These are phyloP conservation scores for Mystacides longicornis DNA, from an alignment of 2,888 invertebrate genomes.

Conservation along the genomic window DNA sequence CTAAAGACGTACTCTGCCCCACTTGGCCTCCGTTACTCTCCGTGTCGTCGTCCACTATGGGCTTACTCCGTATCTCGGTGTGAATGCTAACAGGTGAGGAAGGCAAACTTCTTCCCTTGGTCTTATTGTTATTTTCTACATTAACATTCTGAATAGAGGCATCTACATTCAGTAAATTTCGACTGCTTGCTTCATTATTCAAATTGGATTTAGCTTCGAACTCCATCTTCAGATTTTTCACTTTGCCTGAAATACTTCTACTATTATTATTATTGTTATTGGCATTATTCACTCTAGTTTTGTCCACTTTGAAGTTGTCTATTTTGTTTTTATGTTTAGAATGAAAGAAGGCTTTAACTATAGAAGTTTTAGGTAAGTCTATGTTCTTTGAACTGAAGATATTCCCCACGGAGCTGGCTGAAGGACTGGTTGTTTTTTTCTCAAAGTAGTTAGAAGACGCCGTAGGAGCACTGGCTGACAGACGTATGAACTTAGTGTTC, in stretches of 20 bases:
- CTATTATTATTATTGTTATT: slow-evolving; percentile 1
- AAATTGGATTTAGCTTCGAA: slow-evolving; percentile 69
- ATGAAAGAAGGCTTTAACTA: slow-evolving; percentile 9
- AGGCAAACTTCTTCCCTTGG: slow-evolving; percentile 49
- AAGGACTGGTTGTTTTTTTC: slow-evolving; percentile 15
- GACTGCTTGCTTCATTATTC: not conserved
- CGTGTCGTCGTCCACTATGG: slow-evolving; percentile 16
- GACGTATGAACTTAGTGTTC: slow-evolving; percentile 42
- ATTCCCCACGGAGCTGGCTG: slow-evolving; percentile 19
- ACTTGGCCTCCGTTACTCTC: slow-evolving; percentile 27
- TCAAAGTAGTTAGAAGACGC: slow-evolving; percentile 37
- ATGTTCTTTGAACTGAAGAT: slow-evolving; percentile 12
- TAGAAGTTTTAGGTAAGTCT: slow-evolving; percentile 10
- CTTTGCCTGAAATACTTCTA: slow-evolving; percentile 57
- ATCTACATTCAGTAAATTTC: slow-evolving; percentile 25
- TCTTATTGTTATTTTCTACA: slow-evolving; percentile 30
- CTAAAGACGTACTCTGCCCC: slow-evolving; percentile 35
- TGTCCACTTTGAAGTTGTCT: slow-evolving; percentile 18
- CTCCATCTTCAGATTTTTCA: slow-evolving; percentile 78
- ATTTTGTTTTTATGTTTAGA: slow-evolving; percentile 17
- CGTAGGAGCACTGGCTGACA: slow-evolving; percentile 58
- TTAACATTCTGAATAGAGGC: slow-evolving; percentile 29
- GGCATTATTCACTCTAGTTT: not conserved
- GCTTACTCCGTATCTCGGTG: slow-evolving; percentile 35
- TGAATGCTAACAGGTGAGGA: slow-evolving; percentile 58